Percentiles rank a stretch among this genome's conserved stretches.
Conservation (phyloP, 2,797 vertebrate species). For the Sebastiscus albofasciatus region DNA sequence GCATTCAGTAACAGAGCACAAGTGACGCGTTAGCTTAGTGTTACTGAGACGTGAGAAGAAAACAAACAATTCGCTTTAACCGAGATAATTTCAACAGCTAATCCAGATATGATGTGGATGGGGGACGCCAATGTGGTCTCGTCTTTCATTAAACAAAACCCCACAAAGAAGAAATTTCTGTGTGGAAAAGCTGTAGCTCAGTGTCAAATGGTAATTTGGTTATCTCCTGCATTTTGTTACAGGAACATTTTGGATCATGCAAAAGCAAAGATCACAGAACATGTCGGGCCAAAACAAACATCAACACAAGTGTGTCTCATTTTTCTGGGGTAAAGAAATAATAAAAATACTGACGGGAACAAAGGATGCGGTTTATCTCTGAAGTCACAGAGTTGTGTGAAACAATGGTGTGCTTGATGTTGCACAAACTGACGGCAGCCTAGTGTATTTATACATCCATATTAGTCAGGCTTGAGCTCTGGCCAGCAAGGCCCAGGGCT, state of each 20-base stretch:
- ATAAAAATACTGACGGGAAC: constrained; percentile 50
- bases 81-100: background rate
- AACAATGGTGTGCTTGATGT: constrained; percentile 81
- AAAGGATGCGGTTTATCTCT: constrained; percentile 69
- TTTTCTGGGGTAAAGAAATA: constrained; percentile 43
- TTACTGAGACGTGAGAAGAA: background rate
- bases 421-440: constrained; percentile 67
- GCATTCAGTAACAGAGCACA: constrained; percentile 2
- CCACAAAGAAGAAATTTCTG: background rate
- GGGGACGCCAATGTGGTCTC: background rate
- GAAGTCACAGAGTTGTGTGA: constrained; percentile 68
- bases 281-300: constrained; percentile 38
- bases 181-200: background rate
- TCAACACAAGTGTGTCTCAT: constrained; percentile 34
- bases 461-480: constrained; percentile 78
- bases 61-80: background rate
- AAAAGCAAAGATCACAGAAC: constrained; percentile 25
- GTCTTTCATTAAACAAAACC: background rate
- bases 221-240: constrained; percentile 12
- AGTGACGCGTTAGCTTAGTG: background rate
- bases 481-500: constrained; percentile 72
- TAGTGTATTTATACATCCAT: constrained; percentile 82
- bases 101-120: background rate
- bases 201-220: background rate
- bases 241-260: background rate